Percentiles rank a stretch among this genome's conserved stretches.
phyloP scores from a whole-genome alignment of 2,113 vertebrate genomes.

The Chlorodrepanis virens region DNA sequence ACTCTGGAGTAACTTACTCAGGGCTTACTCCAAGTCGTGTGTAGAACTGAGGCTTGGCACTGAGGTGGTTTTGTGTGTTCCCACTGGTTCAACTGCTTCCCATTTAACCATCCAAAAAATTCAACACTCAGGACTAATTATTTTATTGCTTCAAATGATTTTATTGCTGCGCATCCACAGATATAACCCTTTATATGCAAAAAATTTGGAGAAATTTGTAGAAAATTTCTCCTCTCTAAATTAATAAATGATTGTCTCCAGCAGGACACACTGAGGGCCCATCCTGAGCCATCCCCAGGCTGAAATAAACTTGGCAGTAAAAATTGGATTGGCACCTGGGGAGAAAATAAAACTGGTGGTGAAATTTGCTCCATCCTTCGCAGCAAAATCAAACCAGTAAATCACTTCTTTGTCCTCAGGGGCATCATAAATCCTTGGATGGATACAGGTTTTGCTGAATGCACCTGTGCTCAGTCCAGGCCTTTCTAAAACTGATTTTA shows the following conservation, averaged over 20 bases:
- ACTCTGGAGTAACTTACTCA: background rate
- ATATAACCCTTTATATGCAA: background rate
- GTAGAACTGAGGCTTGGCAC: background rate
- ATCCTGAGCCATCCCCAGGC: background rate
- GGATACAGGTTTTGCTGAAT: background rate
- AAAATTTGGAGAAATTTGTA: background rate
- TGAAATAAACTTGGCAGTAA: background rate
- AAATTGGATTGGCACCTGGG: background rate
- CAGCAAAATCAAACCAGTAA: background rate
- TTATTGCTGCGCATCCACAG: background rate
- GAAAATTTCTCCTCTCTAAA: background rate
- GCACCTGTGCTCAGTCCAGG: background rate
- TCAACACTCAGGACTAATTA: accelerated
- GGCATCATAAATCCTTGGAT: background rate
- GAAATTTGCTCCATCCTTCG: background rate
- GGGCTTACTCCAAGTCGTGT: background rate
- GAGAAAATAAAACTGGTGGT: background rate
- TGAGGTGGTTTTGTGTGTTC: background rate
- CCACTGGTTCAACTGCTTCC: background rate
- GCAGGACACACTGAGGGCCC: background rate
- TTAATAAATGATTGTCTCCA: background rate
- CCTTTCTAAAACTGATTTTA: background rate
- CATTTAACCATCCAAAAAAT: background rate
- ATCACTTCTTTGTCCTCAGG: background rate
- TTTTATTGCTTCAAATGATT: background rate